phyloP scores from a whole-genome alignment of 1,140 invertebrate genomes.

The Neotoxoptera formosana region DNA sequence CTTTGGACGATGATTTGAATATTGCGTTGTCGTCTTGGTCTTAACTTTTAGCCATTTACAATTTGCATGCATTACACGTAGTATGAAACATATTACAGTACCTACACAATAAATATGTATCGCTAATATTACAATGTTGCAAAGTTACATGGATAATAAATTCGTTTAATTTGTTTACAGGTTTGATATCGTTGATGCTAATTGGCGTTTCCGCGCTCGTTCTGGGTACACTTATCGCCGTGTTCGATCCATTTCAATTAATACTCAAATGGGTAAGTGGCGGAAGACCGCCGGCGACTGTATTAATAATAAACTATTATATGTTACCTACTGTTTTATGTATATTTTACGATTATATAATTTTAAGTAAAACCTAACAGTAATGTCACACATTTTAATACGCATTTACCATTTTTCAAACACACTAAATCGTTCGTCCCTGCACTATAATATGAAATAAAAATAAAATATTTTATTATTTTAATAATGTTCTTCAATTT shows the following conservation, averaged over 20 bases:
- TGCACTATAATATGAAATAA: too few species aligned
- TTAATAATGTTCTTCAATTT: too few species aligned
- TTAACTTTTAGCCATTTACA: not conserved
- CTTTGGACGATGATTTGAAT: not conserved
- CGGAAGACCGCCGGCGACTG: not conserved
- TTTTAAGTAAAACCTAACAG: not conserved
- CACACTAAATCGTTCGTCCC: not conserved
- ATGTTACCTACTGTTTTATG: not conserved
- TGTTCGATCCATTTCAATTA: conserved; percentile 75
- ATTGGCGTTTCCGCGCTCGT: conserved; percentile 72
- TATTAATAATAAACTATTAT: not conserved
- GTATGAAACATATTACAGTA: not conserved
- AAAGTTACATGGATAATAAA: not conserved
- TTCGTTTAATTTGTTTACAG: conserved; percentile 67
- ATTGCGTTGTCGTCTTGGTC: not conserved
- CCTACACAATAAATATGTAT: not conserved
- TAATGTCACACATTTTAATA: not conserved
- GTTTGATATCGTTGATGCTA: conserved; percentile 72
- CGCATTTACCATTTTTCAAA: not conserved
- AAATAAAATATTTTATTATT: too few species aligned
- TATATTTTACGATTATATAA: not conserved
- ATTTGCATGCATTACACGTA: not conserved
- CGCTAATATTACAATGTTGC: not conserved
- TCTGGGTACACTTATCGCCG: conserved; percentile 69
- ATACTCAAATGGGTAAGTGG: conserved; percentile 73